These are phyloP conservation scores for Genyomyrus donnyi DNA, from an alignment of 2,113 vertebrate genomes.

Conservation along the genomic window DNA sequence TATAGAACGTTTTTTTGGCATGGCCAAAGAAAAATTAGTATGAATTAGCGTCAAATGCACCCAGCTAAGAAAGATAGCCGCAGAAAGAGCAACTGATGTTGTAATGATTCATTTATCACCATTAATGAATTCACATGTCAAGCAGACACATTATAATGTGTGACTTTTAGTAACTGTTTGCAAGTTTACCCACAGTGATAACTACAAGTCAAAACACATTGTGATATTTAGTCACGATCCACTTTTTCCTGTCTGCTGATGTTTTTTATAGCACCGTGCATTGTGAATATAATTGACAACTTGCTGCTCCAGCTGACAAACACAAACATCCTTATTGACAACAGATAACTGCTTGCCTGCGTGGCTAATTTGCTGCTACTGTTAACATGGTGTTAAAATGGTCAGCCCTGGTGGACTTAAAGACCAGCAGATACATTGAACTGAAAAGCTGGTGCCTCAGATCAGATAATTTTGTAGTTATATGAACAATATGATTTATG, in stretches of 20 bases:
- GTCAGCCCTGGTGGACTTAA: neutral
- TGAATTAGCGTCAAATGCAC: neutral
- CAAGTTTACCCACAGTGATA: neutral
- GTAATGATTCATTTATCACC: neutral
- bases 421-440: neutral
- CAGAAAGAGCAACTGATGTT: neutral
- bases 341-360: neutral
- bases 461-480: neutral
- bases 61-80: neutral
- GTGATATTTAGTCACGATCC: neutral
- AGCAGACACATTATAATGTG: neutral
- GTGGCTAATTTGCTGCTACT: neutral
- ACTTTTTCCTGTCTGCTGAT: neutral
- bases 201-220: neutral
- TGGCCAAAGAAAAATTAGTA: neutral
- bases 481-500: neutral
- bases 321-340: slow-evolving; percentile 2
- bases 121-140: neutral
- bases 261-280: neutral
- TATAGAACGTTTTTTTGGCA: neutral
- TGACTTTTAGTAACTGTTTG: neutral
- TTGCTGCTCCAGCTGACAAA: neutral
- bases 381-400: neutral
- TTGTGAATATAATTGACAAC: neutral
- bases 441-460: neutral